Conservation (phyloP, 1,140 invertebrate species). For the Ridgeia piscesae region DNA sequence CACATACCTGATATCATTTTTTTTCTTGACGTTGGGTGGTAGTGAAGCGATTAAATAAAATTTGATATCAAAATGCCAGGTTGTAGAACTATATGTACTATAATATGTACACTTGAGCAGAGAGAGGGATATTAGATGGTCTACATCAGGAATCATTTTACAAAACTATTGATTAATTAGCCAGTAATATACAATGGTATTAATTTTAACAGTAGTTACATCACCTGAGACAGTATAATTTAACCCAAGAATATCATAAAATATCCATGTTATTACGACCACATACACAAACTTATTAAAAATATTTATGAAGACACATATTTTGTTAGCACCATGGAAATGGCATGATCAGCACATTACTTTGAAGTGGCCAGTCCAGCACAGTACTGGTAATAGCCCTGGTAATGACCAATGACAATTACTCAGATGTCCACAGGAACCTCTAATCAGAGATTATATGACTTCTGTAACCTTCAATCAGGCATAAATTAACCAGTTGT, state of each 20-base stretch:
- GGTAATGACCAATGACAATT: not conserved
- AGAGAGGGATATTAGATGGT: too few species aligned
- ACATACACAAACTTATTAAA: too few species aligned
- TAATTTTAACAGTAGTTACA: not conserved
- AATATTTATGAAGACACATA: not conserved
- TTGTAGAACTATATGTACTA: too few species aligned
- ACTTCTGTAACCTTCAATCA: not conserved
- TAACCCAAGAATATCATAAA: not conserved
- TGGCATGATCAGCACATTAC: not conserved
- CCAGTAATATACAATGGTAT: not conserved
- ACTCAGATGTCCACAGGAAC: not conserved
- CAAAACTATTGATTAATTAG: not conserved
- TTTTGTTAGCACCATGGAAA: not conserved
- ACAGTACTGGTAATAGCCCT: not conserved
- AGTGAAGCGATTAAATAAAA: too few species aligned
- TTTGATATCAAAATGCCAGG: too few species aligned
- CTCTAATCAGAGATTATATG: not conserved
- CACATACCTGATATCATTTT: too few species aligned
- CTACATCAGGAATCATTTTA: not conserved
- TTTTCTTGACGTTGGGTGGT: too few species aligned
- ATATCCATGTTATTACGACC: not conserved
- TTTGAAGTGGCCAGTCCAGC: not conserved
- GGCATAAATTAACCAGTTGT: not conserved
- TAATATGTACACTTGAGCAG: too few species aligned
- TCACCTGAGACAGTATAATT: too few species aligned